phyloP scores from a whole-genome alignment of 2,888 invertebrate genomes.

The Corythucha ciliata region DNA sequence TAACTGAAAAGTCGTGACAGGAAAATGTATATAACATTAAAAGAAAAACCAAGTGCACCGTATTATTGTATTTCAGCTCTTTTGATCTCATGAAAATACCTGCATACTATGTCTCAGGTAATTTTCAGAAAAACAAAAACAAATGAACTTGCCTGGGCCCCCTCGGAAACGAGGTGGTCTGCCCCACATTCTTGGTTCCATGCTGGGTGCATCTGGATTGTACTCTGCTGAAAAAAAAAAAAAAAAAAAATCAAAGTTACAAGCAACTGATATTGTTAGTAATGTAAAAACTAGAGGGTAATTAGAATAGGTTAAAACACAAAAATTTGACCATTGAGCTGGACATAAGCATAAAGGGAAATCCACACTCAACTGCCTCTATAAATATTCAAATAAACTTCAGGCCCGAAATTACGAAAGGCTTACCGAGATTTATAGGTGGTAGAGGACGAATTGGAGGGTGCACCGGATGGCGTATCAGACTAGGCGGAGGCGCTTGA shows the following conservation, averaged over 20 bases:
- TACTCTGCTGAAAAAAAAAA: slow-evolving; percentile 48
- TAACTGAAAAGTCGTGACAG: slow-evolving; percentile 19
- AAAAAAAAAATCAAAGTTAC: slow-evolving; percentile 36
- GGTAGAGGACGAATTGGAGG: slow-evolving; percentile 37
- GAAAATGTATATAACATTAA: background rate
- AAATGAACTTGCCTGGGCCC: slow-evolving; percentile 25
- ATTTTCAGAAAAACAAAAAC: background rate
- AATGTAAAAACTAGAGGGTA: background rate
- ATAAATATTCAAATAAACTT: too few relatives aligned
- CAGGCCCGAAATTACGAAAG: too few relatives aligned
- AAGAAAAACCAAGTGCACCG: too few relatives aligned
- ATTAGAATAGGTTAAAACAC: background rate
- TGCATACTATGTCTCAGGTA: too few relatives aligned
- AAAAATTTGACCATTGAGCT: background rate
- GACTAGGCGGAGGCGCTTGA: slow-evolving; percentile 37
- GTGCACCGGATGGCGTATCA: slow-evolving; percentile 34
- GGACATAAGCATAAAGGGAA: too few relatives aligned
- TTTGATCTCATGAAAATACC: background rate
- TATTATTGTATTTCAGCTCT: too few relatives aligned
- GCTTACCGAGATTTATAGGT: slow-evolving; percentile 23
- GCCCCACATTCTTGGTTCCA: slow-evolving; percentile 43
- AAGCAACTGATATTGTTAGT: slow-evolving; percentile 26
- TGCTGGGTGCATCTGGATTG: slow-evolving; percentile 73
- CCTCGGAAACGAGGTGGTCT: slow-evolving; percentile 27
- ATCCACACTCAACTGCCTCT: too few relatives aligned